Percentiles rank a stretch among this genome's conserved stretches.
Evolutionary conservation across 2,888 invertebrate species (phyloP).

Genomic region (Cephonodes hylas): DNA sequence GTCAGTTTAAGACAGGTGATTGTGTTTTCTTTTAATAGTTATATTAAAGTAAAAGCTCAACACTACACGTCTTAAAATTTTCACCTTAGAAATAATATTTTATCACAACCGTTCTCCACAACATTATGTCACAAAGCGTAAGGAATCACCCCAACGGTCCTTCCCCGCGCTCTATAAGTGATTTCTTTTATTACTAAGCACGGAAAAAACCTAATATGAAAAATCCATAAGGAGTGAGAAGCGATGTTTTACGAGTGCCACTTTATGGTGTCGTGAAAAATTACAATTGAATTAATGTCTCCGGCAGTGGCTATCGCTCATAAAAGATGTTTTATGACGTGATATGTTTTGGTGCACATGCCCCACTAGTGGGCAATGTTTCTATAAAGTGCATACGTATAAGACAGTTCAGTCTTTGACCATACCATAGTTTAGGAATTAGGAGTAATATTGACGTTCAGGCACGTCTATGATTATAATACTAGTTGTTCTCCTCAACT

Average conservation of each 20-base stretch:
- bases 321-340: conserved; percentile 20
- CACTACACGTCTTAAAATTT: too few relatives aligned
- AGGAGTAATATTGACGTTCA: too few relatives aligned
- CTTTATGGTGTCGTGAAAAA: conserved; percentile 68
- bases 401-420: too few relatives aligned
- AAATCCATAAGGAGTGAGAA: conserved; percentile 67
- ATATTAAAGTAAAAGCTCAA: too few relatives aligned
- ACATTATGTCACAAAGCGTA: conserved; percentile 6
- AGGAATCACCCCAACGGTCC: conserved; percentile 6
- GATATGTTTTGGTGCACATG: too few relatives aligned
- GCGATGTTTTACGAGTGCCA: conserved; percentile 65
- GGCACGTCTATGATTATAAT: too few relatives aligned
- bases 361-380: too few relatives aligned
- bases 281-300: conserved; percentile 63
- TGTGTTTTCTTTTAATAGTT: too few relatives aligned
- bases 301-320: conserved; percentile 35
- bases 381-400: too few relatives aligned
- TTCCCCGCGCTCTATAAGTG: conserved; percentile 72
- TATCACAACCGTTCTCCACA: neutral
- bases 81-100: neutral
- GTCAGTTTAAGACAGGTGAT: too few relatives aligned
- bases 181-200: conserved; percentile 77
- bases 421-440: too few relatives aligned
- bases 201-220: conserved; percentile 65
- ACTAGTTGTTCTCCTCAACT: too few relatives aligned